Evolutionary conservation across 1,140 invertebrate genomes (phyloP).

Genomic region (Sitobion miscanthi): DNA sequence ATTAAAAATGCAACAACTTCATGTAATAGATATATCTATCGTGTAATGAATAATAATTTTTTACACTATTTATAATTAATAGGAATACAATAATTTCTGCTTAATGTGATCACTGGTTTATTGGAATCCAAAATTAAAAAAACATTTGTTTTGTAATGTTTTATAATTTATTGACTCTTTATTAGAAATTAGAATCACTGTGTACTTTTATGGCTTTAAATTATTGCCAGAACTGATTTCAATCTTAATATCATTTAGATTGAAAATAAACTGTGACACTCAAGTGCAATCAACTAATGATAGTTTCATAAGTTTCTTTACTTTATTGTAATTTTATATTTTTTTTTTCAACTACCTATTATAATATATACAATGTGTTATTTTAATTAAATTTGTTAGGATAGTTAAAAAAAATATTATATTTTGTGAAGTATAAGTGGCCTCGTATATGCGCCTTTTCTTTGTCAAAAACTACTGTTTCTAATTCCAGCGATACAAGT

Average conservation of each 20-base stretch:
- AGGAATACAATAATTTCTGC: not conserved
- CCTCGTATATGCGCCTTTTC: too few species aligned
- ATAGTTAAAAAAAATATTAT: not conserved
- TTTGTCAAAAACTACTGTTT: too few species aligned
- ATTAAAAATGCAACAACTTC: too few species aligned
- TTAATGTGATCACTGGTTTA: not conserved
- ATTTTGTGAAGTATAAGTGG: not conserved
- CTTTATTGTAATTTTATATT: not conserved
- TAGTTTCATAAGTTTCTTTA: not conserved
- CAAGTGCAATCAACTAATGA: not conserved
- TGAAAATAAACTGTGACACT: not conserved
- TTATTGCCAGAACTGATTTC: not conserved
- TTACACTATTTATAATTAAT: not conserved
- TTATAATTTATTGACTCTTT: not conserved
- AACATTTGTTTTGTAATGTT: not conserved
- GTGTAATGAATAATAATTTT: too few species aligned
- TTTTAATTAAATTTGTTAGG: not conserved
- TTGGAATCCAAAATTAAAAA: not conserved
- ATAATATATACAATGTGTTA: not conserved
- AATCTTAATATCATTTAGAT: not conserved
- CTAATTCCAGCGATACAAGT: too few species aligned
- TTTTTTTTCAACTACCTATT: not conserved
- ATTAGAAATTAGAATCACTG: not conserved
- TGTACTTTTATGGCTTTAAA: not conserved
- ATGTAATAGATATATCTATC: too few species aligned